Percentiles rank a stretch among this genome's conserved stretches.
phyloP scores from a whole-genome alignment of 2,797 vertebrate species.

The Enteromius unitaeniatus region DNA sequence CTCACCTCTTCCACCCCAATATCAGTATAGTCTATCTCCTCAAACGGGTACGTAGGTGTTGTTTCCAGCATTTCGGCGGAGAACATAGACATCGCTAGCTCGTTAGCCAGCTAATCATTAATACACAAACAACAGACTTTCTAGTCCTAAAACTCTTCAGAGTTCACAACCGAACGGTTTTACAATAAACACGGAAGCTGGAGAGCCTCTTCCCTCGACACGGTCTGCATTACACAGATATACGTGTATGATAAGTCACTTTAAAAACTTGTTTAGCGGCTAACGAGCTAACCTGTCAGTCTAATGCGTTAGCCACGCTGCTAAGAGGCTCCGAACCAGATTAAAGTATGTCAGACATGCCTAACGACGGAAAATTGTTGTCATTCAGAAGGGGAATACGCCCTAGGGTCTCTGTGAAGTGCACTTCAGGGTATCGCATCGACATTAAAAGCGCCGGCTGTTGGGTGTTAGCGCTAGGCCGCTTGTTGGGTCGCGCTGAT shows the following conservation, averaged over 20 bases:
- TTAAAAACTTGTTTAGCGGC: conserved; percentile 41
- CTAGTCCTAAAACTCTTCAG: conserved; percentile 29
- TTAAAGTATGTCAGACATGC: conserved; percentile 38
- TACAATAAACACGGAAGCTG: background rate
- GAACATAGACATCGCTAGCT: conserved; percentile 86
- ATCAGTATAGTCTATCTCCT: conserved; percentile 95
- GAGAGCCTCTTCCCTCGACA: background rate
- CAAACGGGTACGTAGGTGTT: conserved; percentile 91
- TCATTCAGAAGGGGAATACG: background rate
- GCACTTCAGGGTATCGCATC: background rate
- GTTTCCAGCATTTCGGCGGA: conserved; percentile 94
- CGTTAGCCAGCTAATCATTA: conserved; percentile 69
- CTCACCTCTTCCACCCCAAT: conserved; percentile 96
- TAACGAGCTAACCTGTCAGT: conserved; percentile 52
- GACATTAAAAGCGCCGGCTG: background rate
- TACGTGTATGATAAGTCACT: conserved; percentile 1
- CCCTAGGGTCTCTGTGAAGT: background rate
- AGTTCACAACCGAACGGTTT: background rate
- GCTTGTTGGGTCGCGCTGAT: conserved; percentile 63
- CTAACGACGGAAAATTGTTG: background rate
- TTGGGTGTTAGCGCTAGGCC: conserved; percentile 49
- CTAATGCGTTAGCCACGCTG: conserved; percentile 33
- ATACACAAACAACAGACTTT: conserved; percentile 46
- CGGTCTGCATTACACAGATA: conserved; percentile 41
- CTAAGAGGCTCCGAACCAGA: conserved; percentile 20